These are phyloP conservation scores for Nymphalis io DNA, from an alignment of 1,140 invertebrate genomes.

Conservation along the genomic window DNA sequence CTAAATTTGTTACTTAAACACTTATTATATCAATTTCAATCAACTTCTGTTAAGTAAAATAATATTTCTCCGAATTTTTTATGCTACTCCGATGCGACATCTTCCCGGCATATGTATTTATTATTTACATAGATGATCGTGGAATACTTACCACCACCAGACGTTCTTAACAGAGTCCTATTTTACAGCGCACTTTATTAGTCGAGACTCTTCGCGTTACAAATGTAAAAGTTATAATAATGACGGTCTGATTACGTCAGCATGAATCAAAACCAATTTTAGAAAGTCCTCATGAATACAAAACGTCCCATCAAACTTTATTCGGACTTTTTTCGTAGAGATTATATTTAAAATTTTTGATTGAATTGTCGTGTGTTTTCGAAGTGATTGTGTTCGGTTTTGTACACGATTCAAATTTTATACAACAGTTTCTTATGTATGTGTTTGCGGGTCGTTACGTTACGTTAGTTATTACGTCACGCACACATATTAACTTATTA, in stretches of 20 bases:
- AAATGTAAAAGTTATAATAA: conserved; percentile 8
- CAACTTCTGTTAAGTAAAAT: no score
- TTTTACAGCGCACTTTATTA: neutral
- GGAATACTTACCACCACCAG: neutral
- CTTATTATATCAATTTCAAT: no score
- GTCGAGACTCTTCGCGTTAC: neutral
- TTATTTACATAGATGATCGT: neutral
- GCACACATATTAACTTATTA: no score
- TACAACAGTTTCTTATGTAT: no score
- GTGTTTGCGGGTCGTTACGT: no score
- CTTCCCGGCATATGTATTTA: neutral
- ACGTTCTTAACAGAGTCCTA: neutral
- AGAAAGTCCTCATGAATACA: conserved; percentile 24
- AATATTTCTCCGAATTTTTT: no score
- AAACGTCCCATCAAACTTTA: conserved; percentile 25
- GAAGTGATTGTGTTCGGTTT: no score
- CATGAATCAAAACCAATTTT: conserved; percentile 29
- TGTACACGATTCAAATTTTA: no score
- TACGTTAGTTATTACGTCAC: no score
- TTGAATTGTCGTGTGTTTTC: neutral
- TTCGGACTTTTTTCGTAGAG: conserved; percentile 5
- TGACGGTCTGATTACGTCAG: neutral
- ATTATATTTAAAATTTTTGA: conserved; percentile 14
- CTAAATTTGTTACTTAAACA: no score
- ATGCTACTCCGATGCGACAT: no score